Evolutionary conservation across 1,140 invertebrate genomes (phyloP).

Genomic region (Batillaria attramentaria): DNA sequence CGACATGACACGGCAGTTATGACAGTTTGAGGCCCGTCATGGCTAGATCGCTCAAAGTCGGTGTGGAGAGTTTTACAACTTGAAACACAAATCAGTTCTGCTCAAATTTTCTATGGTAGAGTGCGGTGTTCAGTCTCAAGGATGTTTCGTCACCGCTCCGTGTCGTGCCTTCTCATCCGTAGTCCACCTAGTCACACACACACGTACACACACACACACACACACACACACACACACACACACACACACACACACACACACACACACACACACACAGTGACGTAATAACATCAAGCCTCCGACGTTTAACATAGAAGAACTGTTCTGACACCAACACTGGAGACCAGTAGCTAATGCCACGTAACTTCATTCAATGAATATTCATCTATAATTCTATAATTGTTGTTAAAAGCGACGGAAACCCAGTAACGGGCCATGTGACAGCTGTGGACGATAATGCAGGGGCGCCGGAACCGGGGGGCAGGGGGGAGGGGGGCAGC

Average conservation of each 20-base stretch:
- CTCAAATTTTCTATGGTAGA: no score
- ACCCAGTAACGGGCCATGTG: no score
- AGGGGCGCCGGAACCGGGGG: no score
- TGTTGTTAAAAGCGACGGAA: not conserved
- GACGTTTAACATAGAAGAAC: not conserved
- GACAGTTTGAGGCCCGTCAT: no score
- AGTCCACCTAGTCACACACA: not conserved
- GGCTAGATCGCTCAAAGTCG: no score
- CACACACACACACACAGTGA: not conserved
- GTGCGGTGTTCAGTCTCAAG: no score
- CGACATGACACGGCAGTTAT: no score
- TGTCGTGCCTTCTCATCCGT: not conserved
- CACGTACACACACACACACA: not conserved
- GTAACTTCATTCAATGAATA: not conserved
- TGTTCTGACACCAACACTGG: not conserved
- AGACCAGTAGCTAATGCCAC: not conserved
- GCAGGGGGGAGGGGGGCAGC: no score
- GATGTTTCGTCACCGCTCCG: not conserved
- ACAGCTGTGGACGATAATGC: no score
- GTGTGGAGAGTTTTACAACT: no score
- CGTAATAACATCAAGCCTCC: not conserved
- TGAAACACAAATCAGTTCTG: no score
- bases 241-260: not conserved
- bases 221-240: slow-evolving; percentile 2
- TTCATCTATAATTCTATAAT: not conserved